Evolutionary conservation across 2,888 invertebrate species (phyloP), one percentile per base, ranked within the genome.

Genomic region (Fragum sueziense): DNA sequence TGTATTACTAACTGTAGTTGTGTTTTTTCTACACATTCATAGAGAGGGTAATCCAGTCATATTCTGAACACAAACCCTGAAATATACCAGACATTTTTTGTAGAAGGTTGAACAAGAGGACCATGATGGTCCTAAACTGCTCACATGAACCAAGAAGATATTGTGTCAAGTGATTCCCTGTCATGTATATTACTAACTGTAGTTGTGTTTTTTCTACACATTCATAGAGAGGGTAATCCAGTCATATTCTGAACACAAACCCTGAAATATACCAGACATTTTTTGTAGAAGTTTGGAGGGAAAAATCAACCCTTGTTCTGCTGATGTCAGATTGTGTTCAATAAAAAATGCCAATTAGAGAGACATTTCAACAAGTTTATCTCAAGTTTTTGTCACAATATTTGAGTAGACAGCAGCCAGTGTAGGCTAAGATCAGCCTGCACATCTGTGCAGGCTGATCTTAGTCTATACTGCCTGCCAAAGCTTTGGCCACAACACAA

Each of bases 21-120:
- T 0, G 70, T 51, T 2, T 70, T 54, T 2, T 47, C 37, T 14
- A 82, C 77, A n/a, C 76, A 85, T 67, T 86, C 83, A 17, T 88
- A 81, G 61, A 92, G 72, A 33, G 89, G 86, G 76, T 88, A 93
- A 62, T 89, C 89, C 41, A 85, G 81, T 90, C 85, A 74, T 87
- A 86, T 51, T 88, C 87, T 20, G 85, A 85, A 79, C 90, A 88
- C 61, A 92, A 74, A 37, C 91, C 91, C 93, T 93, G 82, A 17
- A 85, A 82, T 69, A 47, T 29, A 73, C 22, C 2, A 65, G 7
- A 25, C 33, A 54, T 20, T 25, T 2, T 6, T 1, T 62, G 62
- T 62, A 3, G 17, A 47, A 47, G n/a, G 6, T 9, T 37, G 14
- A 37, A 37, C 37, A 37, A 37, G 37, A 37, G 37, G 37, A 14